phyloP scores from a whole-genome alignment of 2,797 vertebrate species.

The Nasua narica region DNA sequence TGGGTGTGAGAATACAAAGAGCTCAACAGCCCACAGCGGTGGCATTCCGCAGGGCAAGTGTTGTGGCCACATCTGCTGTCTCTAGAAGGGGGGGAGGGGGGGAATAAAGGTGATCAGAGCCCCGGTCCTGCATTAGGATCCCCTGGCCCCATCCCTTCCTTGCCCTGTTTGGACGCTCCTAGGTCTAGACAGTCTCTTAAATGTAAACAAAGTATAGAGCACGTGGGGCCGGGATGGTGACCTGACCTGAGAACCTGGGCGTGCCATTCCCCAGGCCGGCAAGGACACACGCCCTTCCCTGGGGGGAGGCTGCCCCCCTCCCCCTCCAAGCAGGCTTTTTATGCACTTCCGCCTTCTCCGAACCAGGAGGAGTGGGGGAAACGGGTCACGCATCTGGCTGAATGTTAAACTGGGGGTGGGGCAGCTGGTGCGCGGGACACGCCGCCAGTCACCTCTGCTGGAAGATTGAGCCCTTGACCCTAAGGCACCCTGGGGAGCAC shows the following conservation, averaged over 20 bases:
- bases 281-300: background rate
- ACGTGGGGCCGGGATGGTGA: fast-evolving
- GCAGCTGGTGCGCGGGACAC: background rate
- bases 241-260: background rate
- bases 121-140: background rate
- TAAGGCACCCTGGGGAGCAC: background rate
- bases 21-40: too few relatives aligned
- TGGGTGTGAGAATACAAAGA: too few relatives aligned
- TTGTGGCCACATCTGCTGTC: background rate
- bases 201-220: background rate
- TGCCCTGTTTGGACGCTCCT: background rate
- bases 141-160: background rate
- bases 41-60: background rate
- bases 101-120: background rate
- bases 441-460: background rate
- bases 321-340: background rate
- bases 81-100: background rate
- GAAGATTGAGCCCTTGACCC: background rate
- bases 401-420: background rate
- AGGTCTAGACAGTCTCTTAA: background rate
- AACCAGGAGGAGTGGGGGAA: background rate
- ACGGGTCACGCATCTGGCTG: background rate
- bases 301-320: background rate
- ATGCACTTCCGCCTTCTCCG: background rate
- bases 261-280: background rate